Evolutionary conservation across 2,888 invertebrate genomes (phyloP).

Genomic region (Apamea monoglypha): DNA sequence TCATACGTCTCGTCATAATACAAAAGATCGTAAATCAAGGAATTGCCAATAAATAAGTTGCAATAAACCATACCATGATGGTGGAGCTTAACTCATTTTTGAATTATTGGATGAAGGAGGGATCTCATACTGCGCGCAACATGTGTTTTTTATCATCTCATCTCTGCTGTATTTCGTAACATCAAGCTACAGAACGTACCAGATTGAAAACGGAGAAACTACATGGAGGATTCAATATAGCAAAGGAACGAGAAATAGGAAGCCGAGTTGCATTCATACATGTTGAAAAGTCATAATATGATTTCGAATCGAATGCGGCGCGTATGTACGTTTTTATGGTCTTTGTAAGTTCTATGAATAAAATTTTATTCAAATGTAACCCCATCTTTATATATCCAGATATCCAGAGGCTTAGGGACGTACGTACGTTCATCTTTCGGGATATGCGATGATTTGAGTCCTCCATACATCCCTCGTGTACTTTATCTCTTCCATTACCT

Average conservation of each 20-base stretch:
- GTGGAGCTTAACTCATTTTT: constrained; percentile 83
- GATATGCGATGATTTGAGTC: constrained; percentile 66
- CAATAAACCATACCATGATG: constrained; percentile 80
- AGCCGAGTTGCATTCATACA: constrained; percentile 85
- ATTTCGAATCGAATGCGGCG: constrained; percentile 85
- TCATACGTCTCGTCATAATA: constrained; percentile 69
- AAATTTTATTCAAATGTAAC: constrained; percentile 79
- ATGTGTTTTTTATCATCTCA: constrained; percentile 86
- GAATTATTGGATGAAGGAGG: constrained; percentile 82
- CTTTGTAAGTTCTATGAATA: constrained; percentile 78
- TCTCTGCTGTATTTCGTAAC: constrained; percentile 81
- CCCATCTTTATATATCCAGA: constrained; percentile 68
- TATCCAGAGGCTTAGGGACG: constrained; percentile 67
- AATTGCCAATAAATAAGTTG: constrained; percentile 77
- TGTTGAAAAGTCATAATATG: constrained; percentile 87
- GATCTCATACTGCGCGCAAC: constrained; percentile 83
- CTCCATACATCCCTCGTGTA: constrained; percentile 56
- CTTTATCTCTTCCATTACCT: constrained; percentile 63
- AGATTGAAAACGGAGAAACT: constrained; percentile 86
- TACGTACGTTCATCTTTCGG: constrained; percentile 68
- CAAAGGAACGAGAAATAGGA: constrained; percentile 82
- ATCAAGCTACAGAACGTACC: constrained; percentile 78
- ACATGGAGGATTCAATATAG: constrained; percentile 84
- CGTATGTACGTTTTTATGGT: constrained; percentile 81
- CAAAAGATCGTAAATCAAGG: constrained; percentile 75